Percentiles rank a stretch among this genome's conserved stretches.
phyloP scores from a whole-genome alignment of 2,888 invertebrate genomes.

The Cantharis rustica region DNA sequence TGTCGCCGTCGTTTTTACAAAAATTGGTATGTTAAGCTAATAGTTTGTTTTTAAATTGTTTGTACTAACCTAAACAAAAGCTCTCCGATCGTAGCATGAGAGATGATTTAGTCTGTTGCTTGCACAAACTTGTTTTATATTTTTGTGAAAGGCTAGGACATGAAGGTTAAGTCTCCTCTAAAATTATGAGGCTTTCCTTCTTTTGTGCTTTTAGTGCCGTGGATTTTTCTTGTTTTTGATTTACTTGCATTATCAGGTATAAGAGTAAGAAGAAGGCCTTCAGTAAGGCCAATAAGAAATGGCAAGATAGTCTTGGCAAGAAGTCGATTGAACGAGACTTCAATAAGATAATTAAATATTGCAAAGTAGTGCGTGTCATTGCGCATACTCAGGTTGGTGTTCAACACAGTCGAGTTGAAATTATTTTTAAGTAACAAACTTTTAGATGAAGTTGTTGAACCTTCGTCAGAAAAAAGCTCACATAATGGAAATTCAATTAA shows the following conservation, averaged over 20 bases:
- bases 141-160: slow-evolving; percentile 35
- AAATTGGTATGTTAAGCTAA: slow-evolving; percentile 82
- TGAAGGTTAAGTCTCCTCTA: slow-evolving; percentile 68
- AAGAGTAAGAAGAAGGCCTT: slow-evolving; percentile 99
- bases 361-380: slow-evolving; percentile 93
- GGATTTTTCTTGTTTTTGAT: not conserved
- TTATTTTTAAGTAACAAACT: not conserved
- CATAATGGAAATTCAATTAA: slow-evolving; percentile 99
- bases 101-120: slow-evolving; percentile 44
- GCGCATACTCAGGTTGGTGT: slow-evolving; percentile 84
- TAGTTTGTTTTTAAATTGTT: not conserved
- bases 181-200: slow-evolving; percentile 69
- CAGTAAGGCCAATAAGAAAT: slow-evolving; percentile 97
- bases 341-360: slow-evolving; percentile 97
- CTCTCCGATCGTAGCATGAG: slow-evolving; percentile 78
- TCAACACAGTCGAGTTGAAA: not conserved
- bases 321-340: slow-evolving; percentile 97
- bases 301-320: slow-evolving; percentile 96
- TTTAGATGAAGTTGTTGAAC: slow-evolving; percentile 87
- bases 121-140: not conserved
- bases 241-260: slow-evolving; percentile 78
- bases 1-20: slow-evolving; percentile 99
- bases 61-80: slow-evolving; percentile 44
- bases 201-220: slow-evolving; percentile 29
- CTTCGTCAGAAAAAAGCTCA: slow-evolving; percentile 99